Evolutionary conservation across 2,888 invertebrate genomes (phyloP).

Genomic region (Drosophila trichaetosa): DNA sequence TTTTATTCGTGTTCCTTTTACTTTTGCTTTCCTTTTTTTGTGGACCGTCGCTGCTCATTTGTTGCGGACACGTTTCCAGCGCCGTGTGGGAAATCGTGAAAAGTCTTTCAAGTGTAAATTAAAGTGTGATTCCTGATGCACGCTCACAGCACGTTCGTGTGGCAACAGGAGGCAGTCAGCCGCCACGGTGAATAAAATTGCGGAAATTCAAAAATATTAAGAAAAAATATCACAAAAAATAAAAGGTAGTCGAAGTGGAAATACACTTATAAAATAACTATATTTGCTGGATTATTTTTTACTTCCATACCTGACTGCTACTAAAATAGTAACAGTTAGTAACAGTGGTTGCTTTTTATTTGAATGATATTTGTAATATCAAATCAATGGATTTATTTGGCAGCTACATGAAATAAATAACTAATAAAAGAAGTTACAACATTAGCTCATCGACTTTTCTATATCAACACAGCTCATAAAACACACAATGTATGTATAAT

Average conservation of each 20-base stretch:
- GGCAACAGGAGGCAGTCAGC: conserved; percentile 25
- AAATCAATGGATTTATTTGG: not conserved
- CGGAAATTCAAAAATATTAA: conserved; percentile 52
- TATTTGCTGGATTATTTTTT: not conserved
- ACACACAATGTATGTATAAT: not conserved
- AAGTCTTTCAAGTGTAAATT: conserved; percentile 74
- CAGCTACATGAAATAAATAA: not conserved
- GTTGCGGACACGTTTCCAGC: conserved; percentile 74
- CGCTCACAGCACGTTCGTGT: conserved; percentile 55
- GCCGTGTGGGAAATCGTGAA: conserved; percentile 65
- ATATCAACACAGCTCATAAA: not conserved
- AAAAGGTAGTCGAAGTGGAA: not conserved
- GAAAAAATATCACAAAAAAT: conserved; percentile 15
- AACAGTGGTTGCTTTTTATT: not conserved
- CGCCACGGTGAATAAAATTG: conserved; percentile 38
- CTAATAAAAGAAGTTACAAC: not conserved
- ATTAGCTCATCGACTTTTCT: not conserved
- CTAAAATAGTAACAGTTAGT: not conserved
- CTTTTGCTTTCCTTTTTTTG: conserved; percentile 47
- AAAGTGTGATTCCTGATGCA: conserved; percentile 68
- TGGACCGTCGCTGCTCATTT: conserved; percentile 70
- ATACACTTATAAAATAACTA: conserved; percentile 19
- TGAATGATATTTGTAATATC: not conserved
- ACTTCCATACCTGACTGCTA: not conserved
- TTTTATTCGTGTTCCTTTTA: conserved; percentile 15